Evolutionary conservation across 2,113 vertebrate species (phyloP), one percentile per base, ranked within the genome.

Genomic region (Microcebus tavaratra): DNA sequence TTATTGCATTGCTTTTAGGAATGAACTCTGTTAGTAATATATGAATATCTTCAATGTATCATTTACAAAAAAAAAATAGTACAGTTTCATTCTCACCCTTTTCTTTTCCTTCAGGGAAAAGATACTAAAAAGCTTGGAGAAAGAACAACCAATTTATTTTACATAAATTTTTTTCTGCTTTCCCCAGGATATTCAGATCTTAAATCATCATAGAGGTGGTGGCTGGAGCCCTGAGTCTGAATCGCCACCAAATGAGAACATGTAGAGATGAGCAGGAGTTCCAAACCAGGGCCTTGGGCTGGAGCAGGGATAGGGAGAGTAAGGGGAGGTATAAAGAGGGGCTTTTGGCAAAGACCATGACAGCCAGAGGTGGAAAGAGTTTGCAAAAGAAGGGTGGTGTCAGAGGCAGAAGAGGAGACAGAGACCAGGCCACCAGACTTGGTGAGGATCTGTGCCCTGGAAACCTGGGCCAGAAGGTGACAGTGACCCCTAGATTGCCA

Each of bases 51-150:
- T 91, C 36, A 94, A 72, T 31, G 29, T 85, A 61, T 63, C 39
- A 63, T 93, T 67, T 85, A n/a, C 34, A 87, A 65, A 61, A 55
- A 96, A 36, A 36, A 36, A 36, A 36, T 10, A 48, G 34, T 20
- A 27, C 81, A 23, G 11, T 39, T 94, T 95, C 36, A 93, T 78
- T 96, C 36, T 93, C 50, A 86, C 48, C n/a, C 45, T 88, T 80
- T 55, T 55, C 25, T 90, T 91, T 90, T 93, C n/a, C n/a, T 80
- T 9, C 18, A 48, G 59, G 78, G 53, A 70, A 36, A 75, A 70
- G 59, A 27, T 73, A 63, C 39, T 78, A 27, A 39, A 76, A 57
- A 45, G 4, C 59, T 91, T 83, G 45, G 42, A 70, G 61, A 93
- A 96, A 89, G 25, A 89, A 72, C 27, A 86, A 31, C 21, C 59